These are phyloP conservation scores for Gadus macrocephalus DNA, from an alignment of 2,113 vertebrate genomes.

Conservation along the genomic window DNA sequence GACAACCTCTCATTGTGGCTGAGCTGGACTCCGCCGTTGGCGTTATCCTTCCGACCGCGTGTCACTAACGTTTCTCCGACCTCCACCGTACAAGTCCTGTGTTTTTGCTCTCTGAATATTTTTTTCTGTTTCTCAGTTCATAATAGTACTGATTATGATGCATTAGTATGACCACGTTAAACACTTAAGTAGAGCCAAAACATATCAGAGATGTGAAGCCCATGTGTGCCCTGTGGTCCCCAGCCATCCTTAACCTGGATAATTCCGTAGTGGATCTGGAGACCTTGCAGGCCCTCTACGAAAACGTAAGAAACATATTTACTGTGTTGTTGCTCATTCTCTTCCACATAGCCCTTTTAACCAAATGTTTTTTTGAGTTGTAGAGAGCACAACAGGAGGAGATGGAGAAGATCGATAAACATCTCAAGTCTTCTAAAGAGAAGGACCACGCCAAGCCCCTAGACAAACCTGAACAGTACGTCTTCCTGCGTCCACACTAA, in stretches of 20 bases:
- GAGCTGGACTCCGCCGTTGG: background rate
- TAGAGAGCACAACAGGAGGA: conserved; percentile 96
- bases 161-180: no score
- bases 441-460: conserved; percentile 87
- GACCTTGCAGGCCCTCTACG: conserved; percentile 94
- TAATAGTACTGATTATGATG: no score
- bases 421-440: conserved; percentile 87
- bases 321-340: background rate
- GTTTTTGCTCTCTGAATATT: no score
- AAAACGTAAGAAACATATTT: conserved; percentile 84
- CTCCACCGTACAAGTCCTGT: no score
- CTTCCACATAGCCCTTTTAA: background rate
- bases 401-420: conserved; percentile 95
- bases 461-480: conserved; percentile 99
- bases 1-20: no score
- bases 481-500: background rate
- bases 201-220: no score
- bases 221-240: background rate
- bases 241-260: conserved; percentile 95
- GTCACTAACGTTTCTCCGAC: background rate
- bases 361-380: conserved; percentile 28
- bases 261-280: conserved; percentile 95
- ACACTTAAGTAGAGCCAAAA: no score
- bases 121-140: no score
- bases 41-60: background rate